These are phyloP conservation scores for Heterohyrax brucei DNA, from an alignment of 2,797 vertebrate species.

Conservation along the genomic window DNA sequence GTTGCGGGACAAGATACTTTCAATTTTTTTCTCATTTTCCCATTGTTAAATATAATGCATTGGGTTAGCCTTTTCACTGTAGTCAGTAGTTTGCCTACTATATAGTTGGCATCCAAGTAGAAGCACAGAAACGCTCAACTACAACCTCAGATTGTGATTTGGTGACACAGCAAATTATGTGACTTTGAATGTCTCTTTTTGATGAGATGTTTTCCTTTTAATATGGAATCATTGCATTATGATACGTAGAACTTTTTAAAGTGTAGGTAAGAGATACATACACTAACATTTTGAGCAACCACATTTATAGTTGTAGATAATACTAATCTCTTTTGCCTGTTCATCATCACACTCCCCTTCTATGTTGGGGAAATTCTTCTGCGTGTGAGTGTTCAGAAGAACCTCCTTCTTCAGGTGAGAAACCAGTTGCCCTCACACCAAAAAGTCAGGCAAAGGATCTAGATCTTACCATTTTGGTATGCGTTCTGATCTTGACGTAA, in stretches of 20 bases:
- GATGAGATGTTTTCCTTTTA: not conserved
- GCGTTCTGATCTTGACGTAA: not conserved
- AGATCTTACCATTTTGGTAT: not conserved
- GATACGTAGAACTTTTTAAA: not conserved
- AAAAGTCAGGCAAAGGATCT: not conserved
- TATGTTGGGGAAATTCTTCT: not conserved
- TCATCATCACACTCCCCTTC: not conserved
- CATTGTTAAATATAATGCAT: not conserved
- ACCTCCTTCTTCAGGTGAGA: not conserved
- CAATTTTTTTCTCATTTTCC: not conserved
- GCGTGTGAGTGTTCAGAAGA: conserved; percentile 24
- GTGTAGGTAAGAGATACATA: not conserved
- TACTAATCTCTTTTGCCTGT: not conserved
- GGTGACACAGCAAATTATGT: not conserved
- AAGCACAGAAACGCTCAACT: not conserved
- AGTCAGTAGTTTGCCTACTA: not conserved
- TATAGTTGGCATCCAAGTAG: not conserved
- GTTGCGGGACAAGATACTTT: not conserved
- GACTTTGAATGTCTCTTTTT: not conserved
- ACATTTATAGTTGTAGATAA: not conserved
- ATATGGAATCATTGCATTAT: not conserved
- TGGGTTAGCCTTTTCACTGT: not conserved
- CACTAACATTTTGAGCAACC: not conserved
- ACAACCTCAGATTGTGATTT: not conserved
- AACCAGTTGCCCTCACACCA: not conserved